Percentiles rank a stretch among this genome's conserved stretches.
These are phyloP conservation scores for Pristionchus japonicus DNA, from an alignment of 2,888 invertebrate species.

Conservation along the genomic window DNA sequence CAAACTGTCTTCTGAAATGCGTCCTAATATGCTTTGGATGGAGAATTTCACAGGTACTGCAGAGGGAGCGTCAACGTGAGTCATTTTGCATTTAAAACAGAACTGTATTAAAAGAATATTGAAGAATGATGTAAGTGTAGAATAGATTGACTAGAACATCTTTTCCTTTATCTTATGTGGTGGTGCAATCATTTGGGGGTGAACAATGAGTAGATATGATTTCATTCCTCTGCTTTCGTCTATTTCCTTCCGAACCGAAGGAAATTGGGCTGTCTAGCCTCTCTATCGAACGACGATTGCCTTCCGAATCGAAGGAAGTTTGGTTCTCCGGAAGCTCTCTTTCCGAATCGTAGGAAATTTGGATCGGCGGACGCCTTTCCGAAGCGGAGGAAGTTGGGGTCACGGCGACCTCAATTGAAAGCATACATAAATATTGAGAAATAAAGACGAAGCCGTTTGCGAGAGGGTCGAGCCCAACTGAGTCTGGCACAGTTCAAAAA, in stretches of 20 bases:
- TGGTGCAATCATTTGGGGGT: background rate
- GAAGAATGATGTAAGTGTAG: no score
- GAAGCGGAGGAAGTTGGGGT: slow-evolving; percentile 69
- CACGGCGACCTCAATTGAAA: slow-evolving; percentile 46
- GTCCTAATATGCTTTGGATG: slow-evolving; percentile 26
- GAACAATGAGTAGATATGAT: background rate
- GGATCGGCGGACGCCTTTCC: slow-evolving; percentile 68
- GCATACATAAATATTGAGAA: no score
- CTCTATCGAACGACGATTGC: slow-evolving; percentile 50
- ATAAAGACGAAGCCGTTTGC: no score
- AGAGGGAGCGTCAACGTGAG: slow-evolving; percentile 2
- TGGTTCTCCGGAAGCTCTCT: slow-evolving; percentile 66
- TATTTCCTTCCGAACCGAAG: slow-evolving; percentile 65
- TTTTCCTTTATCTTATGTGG: slow-evolving; percentile 1
- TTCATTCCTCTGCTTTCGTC: background rate
- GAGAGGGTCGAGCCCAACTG: no score
- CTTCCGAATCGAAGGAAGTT: slow-evolving; percentile 70
- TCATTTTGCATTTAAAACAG: no score
- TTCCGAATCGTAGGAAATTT: slow-evolving; percentile 74
- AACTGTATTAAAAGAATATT: background rate
- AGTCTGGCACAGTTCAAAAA: no score
- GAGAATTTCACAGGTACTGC: background rate
- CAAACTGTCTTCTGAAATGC: background rate
- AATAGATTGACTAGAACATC: background rate
- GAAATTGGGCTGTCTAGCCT: slow-evolving; percentile 71